A percentile compares a stretch with the other conserved stretches of the same genome.
phyloP scores from a whole-genome alignment of 2,888 invertebrate species.

The Drosophila algonquin region DNA sequence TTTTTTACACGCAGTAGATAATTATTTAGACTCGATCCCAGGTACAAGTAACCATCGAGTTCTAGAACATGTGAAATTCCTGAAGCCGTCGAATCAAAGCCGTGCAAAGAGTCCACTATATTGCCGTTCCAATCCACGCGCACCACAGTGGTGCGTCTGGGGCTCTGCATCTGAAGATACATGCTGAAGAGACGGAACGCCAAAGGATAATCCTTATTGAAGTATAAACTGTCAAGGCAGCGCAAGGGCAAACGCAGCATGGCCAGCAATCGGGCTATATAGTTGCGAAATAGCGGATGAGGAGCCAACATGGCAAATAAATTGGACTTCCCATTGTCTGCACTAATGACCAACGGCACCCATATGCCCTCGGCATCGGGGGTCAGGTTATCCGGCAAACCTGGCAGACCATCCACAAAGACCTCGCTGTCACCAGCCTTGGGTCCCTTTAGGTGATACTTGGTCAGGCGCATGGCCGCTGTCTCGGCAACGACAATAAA shows the following conservation, averaged over 20 bases:
- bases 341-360: constrained; percentile 86
- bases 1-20: constrained; percentile 87
- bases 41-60: constrained; percentile 86
- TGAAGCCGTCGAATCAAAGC: constrained; percentile 85
- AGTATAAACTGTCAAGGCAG: constrained; percentile 86
- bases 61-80: constrained; percentile 88
- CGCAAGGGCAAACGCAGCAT: constrained; percentile 87
- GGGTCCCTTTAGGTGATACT: constrained; percentile 91
- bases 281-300: constrained; percentile 87
- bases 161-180: constrained; percentile 85
- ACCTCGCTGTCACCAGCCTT: constrained; percentile 90
- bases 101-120: constrained; percentile 88
- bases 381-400: constrained; percentile 81
- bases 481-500: constrained; percentile 92
- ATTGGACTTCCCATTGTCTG: constrained; percentile 86
- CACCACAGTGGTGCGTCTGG: constrained; percentile 86
- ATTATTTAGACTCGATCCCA: constrained; percentile 88
- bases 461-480: constrained; percentile 86
- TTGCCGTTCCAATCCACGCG: constrained; percentile 89
- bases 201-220: constrained; percentile 86
- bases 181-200: constrained; percentile 86
- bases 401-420: constrained; percentile 92
- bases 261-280: constrained; percentile 86
- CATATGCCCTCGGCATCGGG: constrained; percentile 87
- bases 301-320: constrained; percentile 85